Conservation (phyloP, 1,140 invertebrate species). For the Hirudo medicinalis region DNA sequence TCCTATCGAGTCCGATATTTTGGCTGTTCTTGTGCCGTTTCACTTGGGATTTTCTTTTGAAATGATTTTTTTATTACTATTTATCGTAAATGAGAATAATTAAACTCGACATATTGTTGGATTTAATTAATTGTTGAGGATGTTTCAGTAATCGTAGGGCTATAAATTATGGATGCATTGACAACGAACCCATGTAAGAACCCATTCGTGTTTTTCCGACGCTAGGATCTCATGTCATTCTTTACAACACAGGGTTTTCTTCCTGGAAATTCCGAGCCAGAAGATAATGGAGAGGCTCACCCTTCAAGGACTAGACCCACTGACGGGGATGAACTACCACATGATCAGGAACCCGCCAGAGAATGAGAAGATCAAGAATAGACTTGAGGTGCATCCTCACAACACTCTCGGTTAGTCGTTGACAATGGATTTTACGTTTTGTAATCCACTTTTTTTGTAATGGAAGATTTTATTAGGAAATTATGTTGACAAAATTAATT, state of each 20-base stretch:
- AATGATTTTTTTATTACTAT: no score
- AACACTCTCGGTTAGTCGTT: slow-evolving; percentile 29
- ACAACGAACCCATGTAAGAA: background rate
- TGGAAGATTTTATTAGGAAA: background rate
- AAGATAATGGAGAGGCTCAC: slow-evolving; percentile 39
- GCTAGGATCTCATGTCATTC: background rate
- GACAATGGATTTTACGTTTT: background rate
- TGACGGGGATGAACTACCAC: slow-evolving; percentile 41
- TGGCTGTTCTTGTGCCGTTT: no score
- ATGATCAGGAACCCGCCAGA: slow-evolving; percentile 39
- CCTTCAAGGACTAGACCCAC: slow-evolving; percentile 35
- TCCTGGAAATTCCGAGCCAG: slow-evolving; percentile 40
- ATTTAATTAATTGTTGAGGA: background rate
- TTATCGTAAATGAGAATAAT: no score
- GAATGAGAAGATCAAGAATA: slow-evolving; percentile 36
- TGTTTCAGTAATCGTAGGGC: background rate
- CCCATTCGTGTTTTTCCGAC: background rate
- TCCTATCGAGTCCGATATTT: no score
- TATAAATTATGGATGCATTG: no score
- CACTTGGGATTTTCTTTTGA: no score
- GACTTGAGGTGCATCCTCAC: slow-evolving; percentile 30
- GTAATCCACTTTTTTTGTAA: background rate
- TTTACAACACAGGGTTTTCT: slow-evolving; percentile 36
- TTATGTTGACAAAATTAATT: background rate
- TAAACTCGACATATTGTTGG: background rate